Conservation (phyloP, 2,888 invertebrate species). For the Clepsis dumicolana region DNA sequence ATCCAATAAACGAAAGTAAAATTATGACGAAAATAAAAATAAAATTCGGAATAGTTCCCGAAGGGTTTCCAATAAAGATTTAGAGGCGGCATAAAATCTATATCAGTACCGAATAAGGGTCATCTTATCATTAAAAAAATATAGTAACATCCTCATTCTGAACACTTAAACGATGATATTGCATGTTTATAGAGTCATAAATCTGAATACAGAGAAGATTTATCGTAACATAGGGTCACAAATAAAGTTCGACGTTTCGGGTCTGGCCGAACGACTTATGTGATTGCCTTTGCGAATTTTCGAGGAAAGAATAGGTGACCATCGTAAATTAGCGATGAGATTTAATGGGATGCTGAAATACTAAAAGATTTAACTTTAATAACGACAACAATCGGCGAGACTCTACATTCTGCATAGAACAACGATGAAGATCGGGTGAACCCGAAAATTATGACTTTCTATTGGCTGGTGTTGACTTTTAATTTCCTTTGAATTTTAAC, state of each 20-base stretch:
- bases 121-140: slow-evolving; percentile 22
- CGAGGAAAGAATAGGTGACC: slow-evolving; percentile 39
- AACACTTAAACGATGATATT: slow-evolving; percentile 72
- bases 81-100: slow-evolving; percentile 20
- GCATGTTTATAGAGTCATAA: slow-evolving; percentile 78
- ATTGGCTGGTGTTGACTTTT: too few species aligned
- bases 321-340: slow-evolving; percentile 34
- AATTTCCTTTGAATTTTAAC: too few species aligned
- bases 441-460: too few species aligned
- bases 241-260: slow-evolving; percentile 64
- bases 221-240: slow-evolving; percentile 71
- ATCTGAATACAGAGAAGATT: slow-evolving; percentile 73
- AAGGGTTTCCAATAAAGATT: slow-evolving; percentile 13
- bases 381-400: neutral
- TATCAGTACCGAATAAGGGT: slow-evolving; percentile 1
- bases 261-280: slow-evolving; percentile 57
- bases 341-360: neutral
- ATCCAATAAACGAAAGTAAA: slow-evolving; percentile 15
- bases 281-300: slow-evolving; percentile 52
- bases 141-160: slow-evolving; percentile 45
- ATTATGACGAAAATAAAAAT: slow-evolving; percentile 17
- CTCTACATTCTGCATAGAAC: neutral
- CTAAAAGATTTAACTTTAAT: neutral
- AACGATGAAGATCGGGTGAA: too few species aligned
- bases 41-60: neutral